Evolutionary conservation across 2,113 vertebrate species (phyloP).

Genomic region (Ophiodon elongatus): DNA sequence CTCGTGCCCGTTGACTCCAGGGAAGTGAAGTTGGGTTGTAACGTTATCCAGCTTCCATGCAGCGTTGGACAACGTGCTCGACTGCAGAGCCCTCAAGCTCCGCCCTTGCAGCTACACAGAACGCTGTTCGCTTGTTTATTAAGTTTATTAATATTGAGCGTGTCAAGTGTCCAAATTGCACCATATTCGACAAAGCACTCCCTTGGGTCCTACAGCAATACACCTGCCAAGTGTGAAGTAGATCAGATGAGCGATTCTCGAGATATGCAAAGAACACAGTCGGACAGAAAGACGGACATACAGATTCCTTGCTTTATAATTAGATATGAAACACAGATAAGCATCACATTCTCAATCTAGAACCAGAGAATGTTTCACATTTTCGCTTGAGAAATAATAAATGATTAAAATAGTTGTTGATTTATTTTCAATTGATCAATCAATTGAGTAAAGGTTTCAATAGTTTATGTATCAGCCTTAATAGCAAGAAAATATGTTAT

Average conservation of each 20-base stretch:
- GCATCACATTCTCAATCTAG: not conserved
- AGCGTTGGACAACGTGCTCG: not conserved
- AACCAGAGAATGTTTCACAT: not conserved
- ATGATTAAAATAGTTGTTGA: not conserved
- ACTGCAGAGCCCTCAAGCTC: not conserved
- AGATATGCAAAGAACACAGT: not conserved
- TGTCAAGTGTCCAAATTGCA: slow-evolving; percentile 1
- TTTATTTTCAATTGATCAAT: not conserved
- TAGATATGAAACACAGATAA: not conserved
- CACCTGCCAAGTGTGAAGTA: not conserved
- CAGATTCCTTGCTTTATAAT: not conserved
- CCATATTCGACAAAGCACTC: not conserved
- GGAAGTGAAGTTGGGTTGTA: not conserved
- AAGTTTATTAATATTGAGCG: not conserved
- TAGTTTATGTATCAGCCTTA: not conserved
- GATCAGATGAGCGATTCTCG: not conserved
- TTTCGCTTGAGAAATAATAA: not conserved
- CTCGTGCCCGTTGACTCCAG: not conserved
- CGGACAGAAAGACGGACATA: not conserved
- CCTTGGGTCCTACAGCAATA: not conserved
- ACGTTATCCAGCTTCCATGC: too few relatives aligned
- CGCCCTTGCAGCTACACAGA: not conserved
- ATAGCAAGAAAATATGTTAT: not conserved
- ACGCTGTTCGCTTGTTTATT: not conserved
- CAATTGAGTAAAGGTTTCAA: not conserved